Evolutionary conservation across 2,888 invertebrate genomes (phyloP).

Genomic region (Allacma fusca): DNA sequence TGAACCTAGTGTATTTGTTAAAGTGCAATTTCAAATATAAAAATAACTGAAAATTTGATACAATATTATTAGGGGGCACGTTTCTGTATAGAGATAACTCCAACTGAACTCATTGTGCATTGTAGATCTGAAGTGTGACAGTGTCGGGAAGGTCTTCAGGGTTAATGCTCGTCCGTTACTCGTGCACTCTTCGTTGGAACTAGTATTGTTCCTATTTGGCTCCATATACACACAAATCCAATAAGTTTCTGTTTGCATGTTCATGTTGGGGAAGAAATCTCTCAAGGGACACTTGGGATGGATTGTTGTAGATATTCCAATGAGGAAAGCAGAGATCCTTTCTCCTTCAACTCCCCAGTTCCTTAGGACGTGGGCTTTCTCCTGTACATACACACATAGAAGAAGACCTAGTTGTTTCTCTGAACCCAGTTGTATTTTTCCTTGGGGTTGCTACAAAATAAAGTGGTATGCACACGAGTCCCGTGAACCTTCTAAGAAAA

Average conservation of each 20-base stretch:
- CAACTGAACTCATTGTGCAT: too few relatives aligned
- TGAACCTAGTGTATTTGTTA: too few relatives aligned
- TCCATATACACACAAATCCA: neutral
- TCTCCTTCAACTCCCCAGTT: neutral
- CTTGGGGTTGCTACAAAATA: neutral
- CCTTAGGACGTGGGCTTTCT: neutral
- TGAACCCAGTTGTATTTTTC: neutral
- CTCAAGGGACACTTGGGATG: slow-evolving; percentile 28
- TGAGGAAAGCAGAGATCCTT: neutral
- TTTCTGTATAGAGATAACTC: too few relatives aligned
- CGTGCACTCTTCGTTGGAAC: neutral
- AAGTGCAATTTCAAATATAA: too few relatives aligned
- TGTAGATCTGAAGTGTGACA: too few relatives aligned
- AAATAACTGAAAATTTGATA: too few relatives aligned
- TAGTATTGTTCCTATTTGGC: neutral
- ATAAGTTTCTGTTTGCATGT: slow-evolving; percentile 23
- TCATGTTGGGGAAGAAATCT: slow-evolving; percentile 16
- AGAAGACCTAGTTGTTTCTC: too few relatives aligned
- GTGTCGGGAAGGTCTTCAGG: too few relatives aligned
- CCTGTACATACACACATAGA: too few relatives aligned
- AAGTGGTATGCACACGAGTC: neutral
- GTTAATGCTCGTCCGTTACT: too few relatives aligned
- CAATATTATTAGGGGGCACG: too few relatives aligned
- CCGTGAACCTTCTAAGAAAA: neutral
- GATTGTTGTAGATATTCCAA: slow-evolving; percentile 27